Conservation (phyloP, 1,140 invertebrate genomes). For the Habropoda laboriosa region DNA sequence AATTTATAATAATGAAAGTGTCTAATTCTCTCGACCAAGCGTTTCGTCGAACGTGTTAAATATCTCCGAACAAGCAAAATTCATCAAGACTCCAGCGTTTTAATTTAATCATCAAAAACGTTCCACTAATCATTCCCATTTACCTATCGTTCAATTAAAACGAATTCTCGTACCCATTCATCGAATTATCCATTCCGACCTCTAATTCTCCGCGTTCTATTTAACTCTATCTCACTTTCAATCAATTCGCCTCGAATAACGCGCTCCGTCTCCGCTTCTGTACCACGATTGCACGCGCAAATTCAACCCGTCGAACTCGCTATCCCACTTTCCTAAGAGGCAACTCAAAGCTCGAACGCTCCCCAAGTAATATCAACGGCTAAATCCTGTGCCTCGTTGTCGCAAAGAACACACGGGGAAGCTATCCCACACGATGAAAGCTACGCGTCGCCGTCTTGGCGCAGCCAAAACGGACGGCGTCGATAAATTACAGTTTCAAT, state of each 20-base stretch:
- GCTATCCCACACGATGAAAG: background rate
- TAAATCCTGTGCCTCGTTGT: background rate
- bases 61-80: too few relatives aligned
- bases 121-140: background rate
- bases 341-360: background rate
- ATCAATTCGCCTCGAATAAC: background rate
- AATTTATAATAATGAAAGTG: too few relatives aligned
- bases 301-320: too few relatives aligned
- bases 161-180: background rate
- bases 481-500: constrained; percentile 59
- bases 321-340: background rate
- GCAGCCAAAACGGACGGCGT: constrained; percentile 15
- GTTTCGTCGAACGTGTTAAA: too few relatives aligned
- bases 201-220: background rate
- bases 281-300: background rate
- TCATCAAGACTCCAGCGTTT: too few relatives aligned
- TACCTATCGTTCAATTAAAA: background rate
- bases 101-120: too few relatives aligned
- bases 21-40: too few relatives aligned
- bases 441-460: background rate
- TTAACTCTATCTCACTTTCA: background rate
- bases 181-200: too few relatives aligned
- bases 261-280: too few relatives aligned
- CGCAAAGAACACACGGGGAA: background rate
- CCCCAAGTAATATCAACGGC: background rate